Evolutionary conservation across 2,113 vertebrate genomes (phyloP).

Genomic region (rabbit (Oryctolagus cuniculus)): mOryCun1.1 NC_091442.1:13906501-13907000

Average conservation of each 20-base stretch:
- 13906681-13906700: conserved; percentile 39
- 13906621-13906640: background rate
- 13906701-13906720: background rate
- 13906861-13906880: background rate
- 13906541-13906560: background rate
- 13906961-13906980: background rate
- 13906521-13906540: background rate
- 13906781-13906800: background rate
- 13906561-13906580: background rate
- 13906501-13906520: conserved; percentile 40
- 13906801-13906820: background rate
- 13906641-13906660: background rate
- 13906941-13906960: background rate
- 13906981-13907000: background rate
- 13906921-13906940: background rate
- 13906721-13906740: background rate
- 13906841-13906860: background rate
- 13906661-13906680: background rate
- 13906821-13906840: background rate
- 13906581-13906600: background rate
- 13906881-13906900: background rate
- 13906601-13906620: background rate
- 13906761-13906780: background rate
- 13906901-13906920: background rate
- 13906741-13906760: background rate